phyloP scores from a whole-genome alignment of 2,888 invertebrate genomes.

The Lepidochrysops patricia region DNA sequence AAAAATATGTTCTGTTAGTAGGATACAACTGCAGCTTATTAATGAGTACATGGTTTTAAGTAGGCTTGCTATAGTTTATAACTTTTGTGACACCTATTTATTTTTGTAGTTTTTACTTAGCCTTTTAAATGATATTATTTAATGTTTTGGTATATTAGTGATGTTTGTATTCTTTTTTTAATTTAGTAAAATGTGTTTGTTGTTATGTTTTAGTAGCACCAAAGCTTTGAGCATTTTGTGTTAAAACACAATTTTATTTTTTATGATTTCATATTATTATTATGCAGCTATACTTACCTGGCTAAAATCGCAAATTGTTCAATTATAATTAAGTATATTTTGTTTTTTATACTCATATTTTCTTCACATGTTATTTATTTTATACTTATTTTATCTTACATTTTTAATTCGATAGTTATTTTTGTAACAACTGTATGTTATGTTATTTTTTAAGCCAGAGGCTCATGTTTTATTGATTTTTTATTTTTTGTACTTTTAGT shows the following conservation, averaged over 20 bases:
- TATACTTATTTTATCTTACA: too few relatives aligned
- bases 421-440: too few relatives aligned
- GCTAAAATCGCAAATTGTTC: too few relatives aligned
- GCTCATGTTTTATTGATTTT: too few relatives aligned
- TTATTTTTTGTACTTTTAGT: too few relatives aligned
- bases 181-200: neutral
- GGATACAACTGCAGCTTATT: neutral
- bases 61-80: neutral
- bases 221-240: neutral
- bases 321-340: too few relatives aligned
- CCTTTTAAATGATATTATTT: neutral
- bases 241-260: neutral
- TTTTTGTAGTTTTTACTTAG: neutral
- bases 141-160: neutral
- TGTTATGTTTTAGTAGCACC: neutral
- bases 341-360: too few relatives aligned
- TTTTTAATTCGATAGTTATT: too few relatives aligned
- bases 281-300: neutral
- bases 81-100: neutral
- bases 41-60: neutral
- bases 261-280: neutral
- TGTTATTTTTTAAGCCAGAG: too few relatives aligned
- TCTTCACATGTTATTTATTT: too few relatives aligned
- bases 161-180: neutral
- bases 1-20: neutral